Evolutionary conservation across 2,113 vertebrate genomes (phyloP).

Genomic region (Oriolus oriolus): DNA sequence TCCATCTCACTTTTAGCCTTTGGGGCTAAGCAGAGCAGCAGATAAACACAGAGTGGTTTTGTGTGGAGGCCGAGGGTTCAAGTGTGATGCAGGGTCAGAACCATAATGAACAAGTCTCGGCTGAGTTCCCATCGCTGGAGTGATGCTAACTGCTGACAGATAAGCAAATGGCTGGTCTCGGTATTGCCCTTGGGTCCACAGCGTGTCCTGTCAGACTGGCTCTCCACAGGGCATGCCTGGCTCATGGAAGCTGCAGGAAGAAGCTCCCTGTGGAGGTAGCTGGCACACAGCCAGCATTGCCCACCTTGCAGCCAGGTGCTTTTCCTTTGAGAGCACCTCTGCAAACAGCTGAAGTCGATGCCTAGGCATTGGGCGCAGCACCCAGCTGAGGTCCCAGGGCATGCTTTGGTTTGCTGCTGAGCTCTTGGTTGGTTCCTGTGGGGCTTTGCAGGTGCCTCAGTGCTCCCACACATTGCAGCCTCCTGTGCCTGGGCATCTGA

Average conservation of each 20-base stretch:
- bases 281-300: background rate
- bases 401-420: background rate
- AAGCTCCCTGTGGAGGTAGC: background rate
- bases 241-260: background rate
- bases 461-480: background rate
- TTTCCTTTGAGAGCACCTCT: background rate
- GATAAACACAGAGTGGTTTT: background rate
- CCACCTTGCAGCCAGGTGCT: background rate
- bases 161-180: background rate
- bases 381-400: background rate
- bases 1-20: background rate
- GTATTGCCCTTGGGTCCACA: background rate
- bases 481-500: background rate
- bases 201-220: background rate
- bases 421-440: rapidly evolving
- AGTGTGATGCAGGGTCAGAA: background rate
- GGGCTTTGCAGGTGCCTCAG: background rate
- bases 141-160: background rate
- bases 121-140: background rate
- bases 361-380: background rate
- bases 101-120: background rate
- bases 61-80: background rate
- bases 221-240: background rate
- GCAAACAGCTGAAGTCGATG: rapidly evolving
- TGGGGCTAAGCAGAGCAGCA: background rate